These are phyloP conservation scores for Sporophila hypoxantha DNA, from an alignment of 2,113 vertebrate species.

Conservation along the genomic window DNA sequence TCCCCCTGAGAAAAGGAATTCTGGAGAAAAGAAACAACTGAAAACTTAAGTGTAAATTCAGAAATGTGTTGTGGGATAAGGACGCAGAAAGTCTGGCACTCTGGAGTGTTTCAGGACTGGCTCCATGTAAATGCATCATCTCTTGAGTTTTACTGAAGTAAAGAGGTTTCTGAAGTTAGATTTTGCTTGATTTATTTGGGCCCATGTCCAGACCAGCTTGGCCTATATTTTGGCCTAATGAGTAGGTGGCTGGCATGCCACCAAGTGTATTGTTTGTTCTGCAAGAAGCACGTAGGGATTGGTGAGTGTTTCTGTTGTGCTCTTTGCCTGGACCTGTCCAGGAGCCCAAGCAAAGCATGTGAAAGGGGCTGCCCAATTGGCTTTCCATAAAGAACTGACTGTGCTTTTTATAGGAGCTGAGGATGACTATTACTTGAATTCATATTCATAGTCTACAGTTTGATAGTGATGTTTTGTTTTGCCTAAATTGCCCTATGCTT, in stretches of 20 bases:
- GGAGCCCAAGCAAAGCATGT: not conserved
- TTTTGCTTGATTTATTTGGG: not conserved
- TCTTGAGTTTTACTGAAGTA: not conserved
- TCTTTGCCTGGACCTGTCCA: not conserved
- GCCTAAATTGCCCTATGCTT: not conserved
- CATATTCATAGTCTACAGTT: not conserved
- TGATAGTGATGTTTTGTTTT: not conserved
- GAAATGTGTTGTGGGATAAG: not conserved
- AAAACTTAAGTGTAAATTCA: not conserved
- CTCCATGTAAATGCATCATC: not conserved
- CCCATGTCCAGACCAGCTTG: not conserved
- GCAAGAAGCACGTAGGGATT: not conserved
- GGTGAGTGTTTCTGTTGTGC: not conserved
- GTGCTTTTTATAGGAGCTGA: not conserved
- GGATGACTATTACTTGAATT: not conserved
- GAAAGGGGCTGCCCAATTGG: not conserved
- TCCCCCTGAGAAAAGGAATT: not conserved
- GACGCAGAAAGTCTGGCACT: not conserved
- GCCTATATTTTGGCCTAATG: not conserved
- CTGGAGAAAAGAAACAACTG: not conserved
- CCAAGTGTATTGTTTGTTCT: not conserved
- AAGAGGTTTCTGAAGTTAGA: not conserved
- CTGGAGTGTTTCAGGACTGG: not conserved
- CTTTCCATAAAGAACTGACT: not conserved
- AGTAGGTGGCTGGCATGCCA: not conserved